Conservation (phyloP, 2,113 vertebrate species). For the Silurus meridionalis region DNA sequence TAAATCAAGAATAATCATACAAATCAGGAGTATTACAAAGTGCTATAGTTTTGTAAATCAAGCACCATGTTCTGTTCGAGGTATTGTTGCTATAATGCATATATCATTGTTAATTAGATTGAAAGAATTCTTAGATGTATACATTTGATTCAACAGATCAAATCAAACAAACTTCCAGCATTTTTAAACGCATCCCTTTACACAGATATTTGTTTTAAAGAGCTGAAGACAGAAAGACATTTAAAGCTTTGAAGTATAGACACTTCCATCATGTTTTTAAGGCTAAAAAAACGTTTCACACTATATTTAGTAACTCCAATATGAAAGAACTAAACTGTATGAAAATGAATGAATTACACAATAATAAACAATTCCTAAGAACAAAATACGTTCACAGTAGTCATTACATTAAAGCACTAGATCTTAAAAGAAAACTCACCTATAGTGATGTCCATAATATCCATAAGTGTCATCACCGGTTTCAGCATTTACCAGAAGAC, state of each 20-base stretch:
- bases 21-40: neutral
- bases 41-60: neutral
- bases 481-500: slow-evolving; percentile 67
- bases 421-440: slow-evolving; percentile 58
- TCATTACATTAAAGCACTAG: neutral
- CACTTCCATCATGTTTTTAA: neutral
- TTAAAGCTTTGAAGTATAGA: neutral
- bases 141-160: neutral
- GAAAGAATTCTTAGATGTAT: neutral
- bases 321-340: neutral
- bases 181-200: neutral
- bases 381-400: neutral
- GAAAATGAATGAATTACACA: neutral
- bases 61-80: neutral
- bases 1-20: neutral
- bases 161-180: neutral
- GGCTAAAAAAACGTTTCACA: neutral
- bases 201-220: neutral
- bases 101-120: neutral
- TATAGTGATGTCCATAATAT: slow-evolving; percentile 61
- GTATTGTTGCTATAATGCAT: neutral
- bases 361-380: neutral
- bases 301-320: neutral
- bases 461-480: slow-evolving; percentile 67
- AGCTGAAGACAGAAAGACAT: neutral